Conservation (phyloP, 1,140 invertebrate genomes). For the Hydropsyche tenuis region DNA sequence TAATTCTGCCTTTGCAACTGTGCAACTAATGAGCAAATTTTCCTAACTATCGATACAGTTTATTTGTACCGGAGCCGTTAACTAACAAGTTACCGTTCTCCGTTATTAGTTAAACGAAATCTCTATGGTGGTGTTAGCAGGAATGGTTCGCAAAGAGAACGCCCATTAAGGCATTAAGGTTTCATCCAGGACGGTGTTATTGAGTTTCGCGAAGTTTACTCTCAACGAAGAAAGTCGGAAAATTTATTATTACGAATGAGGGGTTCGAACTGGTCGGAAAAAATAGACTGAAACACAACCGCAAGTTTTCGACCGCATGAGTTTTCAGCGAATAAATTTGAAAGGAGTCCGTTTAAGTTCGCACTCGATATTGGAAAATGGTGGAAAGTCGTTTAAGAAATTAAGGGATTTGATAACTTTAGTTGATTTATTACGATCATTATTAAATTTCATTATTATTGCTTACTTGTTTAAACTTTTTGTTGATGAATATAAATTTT, state of each 20-base stretch:
- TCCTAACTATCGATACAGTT: constrained; percentile 36
- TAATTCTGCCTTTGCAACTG: too few relatives aligned
- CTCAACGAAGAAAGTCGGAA: constrained; percentile 29
- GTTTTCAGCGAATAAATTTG: neutral
- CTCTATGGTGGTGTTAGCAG: constrained; percentile 1
- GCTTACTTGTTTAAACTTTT: too few relatives aligned
- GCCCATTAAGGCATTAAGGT: constrained; percentile 11
- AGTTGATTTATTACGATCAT: too few relatives aligned
- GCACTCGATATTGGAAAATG: too few relatives aligned
- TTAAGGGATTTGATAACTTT: too few relatives aligned
- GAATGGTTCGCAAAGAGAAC: too few relatives aligned
- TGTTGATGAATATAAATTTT: too few relatives aligned
- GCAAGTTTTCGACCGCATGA: neutral
- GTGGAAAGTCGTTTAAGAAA: too few relatives aligned
- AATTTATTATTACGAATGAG: constrained; percentile 36
- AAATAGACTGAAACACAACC: constrained; percentile 12
- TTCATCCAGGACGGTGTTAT: constrained; percentile 26
- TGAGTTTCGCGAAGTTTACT: constrained; percentile 34
- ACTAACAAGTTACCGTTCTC: constrained; percentile 30
- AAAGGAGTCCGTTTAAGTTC: neutral
- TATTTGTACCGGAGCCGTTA: constrained; percentile 23
- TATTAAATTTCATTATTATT: too few relatives aligned
- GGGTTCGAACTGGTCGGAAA: neutral
- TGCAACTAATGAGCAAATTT: constrained; percentile 30
- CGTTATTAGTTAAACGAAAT: constrained; percentile 32